Evolutionary conservation across 1,140 invertebrate species (phyloP), one percentile per base, ranked within the genome.

Genomic region (Bathynomus jamesi): DNA sequence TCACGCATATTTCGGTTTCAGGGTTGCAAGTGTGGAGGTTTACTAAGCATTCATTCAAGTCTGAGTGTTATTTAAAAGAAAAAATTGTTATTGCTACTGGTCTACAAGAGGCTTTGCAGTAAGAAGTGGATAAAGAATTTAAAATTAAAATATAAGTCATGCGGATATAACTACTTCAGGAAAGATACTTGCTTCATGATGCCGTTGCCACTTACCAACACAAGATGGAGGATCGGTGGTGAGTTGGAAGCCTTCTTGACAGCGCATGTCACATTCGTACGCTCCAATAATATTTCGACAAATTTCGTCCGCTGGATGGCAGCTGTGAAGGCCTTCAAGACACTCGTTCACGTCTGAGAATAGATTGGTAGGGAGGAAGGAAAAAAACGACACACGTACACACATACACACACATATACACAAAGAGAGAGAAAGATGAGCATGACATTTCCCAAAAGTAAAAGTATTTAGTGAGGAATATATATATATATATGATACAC

Each of bases 281-380:
- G 87, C 88, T 7, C 89, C 89, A 28, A 87, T 83, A 10, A 85
- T 87, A 78, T 91, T 91, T 71, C 85, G 82, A 72, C 89, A 91
- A 0, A 80, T 78, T 75, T 86, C 73, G 21, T 29, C 53, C 17
- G 71, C 66, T 11, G 67, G 60, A 7, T 74, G 61, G 73, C 83
- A 84, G 3, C 71, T 74, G 32, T 78, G 75, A 4, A 69, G 66
- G 25, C 78, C 78, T 32, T 78, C 76, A 2, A 63, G 46, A 73
- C 83, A 84, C 72, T 84, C 83, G 75, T 80, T 69, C 28, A 79
- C 77, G 64, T 79, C 78, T 79, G 72, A 67, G 30, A 28, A 28
- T 40, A 53, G 24, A 28, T 65, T 11, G 40, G 62, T 71, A 25
- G 67, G 29, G 40, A 5, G n/a, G 67, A 8, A 5, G 21, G 27